These are phyloP conservation scores for Archips crataeganus DNA, from an alignment of 2,888 invertebrate genomes.

Conservation along the genomic window DNA sequence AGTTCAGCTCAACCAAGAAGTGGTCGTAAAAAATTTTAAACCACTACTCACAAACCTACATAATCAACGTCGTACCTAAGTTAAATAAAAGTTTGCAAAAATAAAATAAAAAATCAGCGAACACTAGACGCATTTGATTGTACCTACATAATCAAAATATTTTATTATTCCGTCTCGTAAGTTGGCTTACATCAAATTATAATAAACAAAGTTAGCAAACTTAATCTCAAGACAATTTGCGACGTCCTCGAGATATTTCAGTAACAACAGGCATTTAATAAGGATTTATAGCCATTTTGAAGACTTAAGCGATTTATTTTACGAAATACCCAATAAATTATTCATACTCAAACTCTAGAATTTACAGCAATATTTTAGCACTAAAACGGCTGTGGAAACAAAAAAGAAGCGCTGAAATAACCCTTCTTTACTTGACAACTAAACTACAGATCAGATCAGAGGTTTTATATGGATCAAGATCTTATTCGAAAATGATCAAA, in stretches of 20 bases:
- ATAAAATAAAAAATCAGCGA: not conserved
- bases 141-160: not conserved
- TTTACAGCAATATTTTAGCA: conserved; percentile 30
- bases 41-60: no score
- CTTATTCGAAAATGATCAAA: conserved; percentile 16
- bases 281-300: conserved; percentile 16
- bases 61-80: no score
- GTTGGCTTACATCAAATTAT: not conserved
- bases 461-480: not conserved
- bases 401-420: conserved; percentile 4
- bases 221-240: not conserved
- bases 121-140: not conserved
- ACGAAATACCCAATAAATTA: conserved; percentile 29
- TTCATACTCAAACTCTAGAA: conserved; percentile 33
- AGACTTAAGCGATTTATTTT: conserved; percentile 24
- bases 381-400: conserved; percentile 14
- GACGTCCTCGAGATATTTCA: conserved; percentile 9
- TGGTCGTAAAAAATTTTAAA: no score
- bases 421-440: conserved; percentile 19
- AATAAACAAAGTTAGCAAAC: conserved; percentile 8
- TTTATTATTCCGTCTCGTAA: not conserved
- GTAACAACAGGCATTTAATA: conserved; percentile 13
- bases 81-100: no score
- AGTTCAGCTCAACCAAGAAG: no score
- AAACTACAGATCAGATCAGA: conserved; percentile 16